Evolutionary conservation across 2,797 vertebrate species (phyloP), one percentile per base, ranked within the genome.

Genomic region (Buphagus erythrorhynchus): DNA sequence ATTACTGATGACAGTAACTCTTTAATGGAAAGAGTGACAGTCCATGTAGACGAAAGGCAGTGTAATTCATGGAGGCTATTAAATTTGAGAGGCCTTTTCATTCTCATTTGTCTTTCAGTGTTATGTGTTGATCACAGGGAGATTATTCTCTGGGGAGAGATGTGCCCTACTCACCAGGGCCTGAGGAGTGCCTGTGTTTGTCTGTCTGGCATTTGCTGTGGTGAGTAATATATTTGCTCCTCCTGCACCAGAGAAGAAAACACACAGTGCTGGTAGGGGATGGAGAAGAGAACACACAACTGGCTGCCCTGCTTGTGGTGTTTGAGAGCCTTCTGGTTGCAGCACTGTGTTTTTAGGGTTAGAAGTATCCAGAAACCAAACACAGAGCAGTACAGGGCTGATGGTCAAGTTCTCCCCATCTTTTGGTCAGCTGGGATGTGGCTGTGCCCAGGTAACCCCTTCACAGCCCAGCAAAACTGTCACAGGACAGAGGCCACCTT

Each of bases 31-130:
- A 93, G 96, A 96, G 62, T 94, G 93, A 93, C 96, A 97, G 94
- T 82, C 84, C 88, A 89, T 79, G 77, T 82, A 96, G 96, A 79
- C 0, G 16, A 82, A 89, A 96, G 88, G 57, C 93, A 67, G 57
- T 74, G 86, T 97, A 96, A 97, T 96, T 97, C 96, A 96, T 96
- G 93, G 90, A 94, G 74, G 84, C 96, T 95, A 93, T 97, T 97
- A 97, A 90, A 95, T 93, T 31, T 82, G 92, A 96, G 90, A 91
- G 78, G 63, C 74, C 86, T 91, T 96, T 95, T 94, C 86, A 74
- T 93, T 96, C 90, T 67, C 94, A 93, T 97, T 96, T 96, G 52
- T 96, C 95, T 96, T 96, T 79, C 67, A 66, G 36, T 89, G 86
- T 95, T 93, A 92, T 77, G 42, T 94, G 95, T 85, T 51, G 57